A percentile compares a stretch with the other conserved stretches of the same genome.
Evolutionary conservation across 2,888 invertebrate genomes (phyloP).

Genomic region (Crossocerus cetratus): DNA sequence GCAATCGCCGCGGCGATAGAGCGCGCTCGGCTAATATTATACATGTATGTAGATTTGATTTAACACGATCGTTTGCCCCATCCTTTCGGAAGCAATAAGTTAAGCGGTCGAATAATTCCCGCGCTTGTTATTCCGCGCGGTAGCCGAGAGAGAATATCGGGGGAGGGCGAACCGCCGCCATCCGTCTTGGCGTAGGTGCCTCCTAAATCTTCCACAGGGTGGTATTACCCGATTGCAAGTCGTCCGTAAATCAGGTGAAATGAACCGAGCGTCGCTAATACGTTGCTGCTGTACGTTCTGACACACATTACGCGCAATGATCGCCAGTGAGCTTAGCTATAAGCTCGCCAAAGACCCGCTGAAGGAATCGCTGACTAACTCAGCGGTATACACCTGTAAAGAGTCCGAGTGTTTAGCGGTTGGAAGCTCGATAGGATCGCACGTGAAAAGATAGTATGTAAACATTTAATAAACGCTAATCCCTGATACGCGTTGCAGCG

Average conservation of each 20-base stretch:
- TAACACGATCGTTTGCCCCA: too few relatives aligned
- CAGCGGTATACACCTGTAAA: constrained; percentile 4
- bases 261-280: not conserved
- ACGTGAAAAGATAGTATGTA: too few relatives aligned
- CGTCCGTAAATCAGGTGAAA: constrained; percentile 21
- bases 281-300: constrained; percentile 8
- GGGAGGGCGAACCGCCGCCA: not conserved
- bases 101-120: not conserved
- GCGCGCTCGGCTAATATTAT: too few relatives aligned
- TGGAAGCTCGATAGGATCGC: constrained; percentile 11
- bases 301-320: constrained; percentile 18
- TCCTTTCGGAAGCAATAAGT: too few relatives aligned
- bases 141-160: not conserved
- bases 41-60: too few relatives aligned
- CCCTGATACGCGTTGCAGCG: too few relatives aligned
- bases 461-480: too few relatives aligned
- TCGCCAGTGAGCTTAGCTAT: constrained; percentile 13
- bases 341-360: not conserved
- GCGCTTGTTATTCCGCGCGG: not conserved
- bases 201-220: constrained; percentile 5
- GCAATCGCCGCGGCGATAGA: too few relatives aligned
- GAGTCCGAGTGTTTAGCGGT: too few relatives aligned
- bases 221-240: constrained; percentile 19
- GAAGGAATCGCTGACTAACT: constrained; percentile 9
- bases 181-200: not conserved